These are phyloP conservation scores for Opisthocomus hoazin DNA, from an alignment of 2,113 vertebrate genomes.

Conservation along the genomic window DNA sequence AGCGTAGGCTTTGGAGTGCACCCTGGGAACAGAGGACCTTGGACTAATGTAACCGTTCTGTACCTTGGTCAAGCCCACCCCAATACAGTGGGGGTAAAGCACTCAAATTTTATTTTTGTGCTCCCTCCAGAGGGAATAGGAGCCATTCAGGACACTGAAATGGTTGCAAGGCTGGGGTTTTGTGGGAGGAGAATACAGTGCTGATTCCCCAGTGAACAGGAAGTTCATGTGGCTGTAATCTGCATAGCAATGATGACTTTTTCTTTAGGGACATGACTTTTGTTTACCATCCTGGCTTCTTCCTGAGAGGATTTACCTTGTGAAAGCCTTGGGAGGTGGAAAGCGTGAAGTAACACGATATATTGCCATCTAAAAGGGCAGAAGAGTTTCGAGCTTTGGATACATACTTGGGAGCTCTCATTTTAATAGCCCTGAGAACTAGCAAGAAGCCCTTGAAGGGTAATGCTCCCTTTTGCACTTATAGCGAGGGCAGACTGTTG, in stretches of 20 bases:
- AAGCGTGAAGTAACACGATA: not conserved
- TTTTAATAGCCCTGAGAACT: not conserved
- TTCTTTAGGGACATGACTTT: not conserved
- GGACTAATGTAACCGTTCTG: not conserved
- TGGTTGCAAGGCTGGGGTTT: not conserved
- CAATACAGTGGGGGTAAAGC: not conserved
- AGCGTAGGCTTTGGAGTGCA: fast-evolving
- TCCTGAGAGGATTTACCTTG: not conserved
- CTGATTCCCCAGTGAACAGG: not conserved
- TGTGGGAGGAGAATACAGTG: not conserved
- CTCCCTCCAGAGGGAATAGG: not conserved
- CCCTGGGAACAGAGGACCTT: not conserved
- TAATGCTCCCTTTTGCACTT: not conserved
- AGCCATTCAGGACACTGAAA: not conserved
- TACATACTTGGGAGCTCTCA: not conserved
- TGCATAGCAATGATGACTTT: not conserved
- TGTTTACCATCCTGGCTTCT: not conserved
- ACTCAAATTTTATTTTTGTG: not conserved
- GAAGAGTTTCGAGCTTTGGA: not conserved
- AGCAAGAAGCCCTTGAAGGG: not conserved
- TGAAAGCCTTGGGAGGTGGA: not conserved
- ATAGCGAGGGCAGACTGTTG: not conserved
- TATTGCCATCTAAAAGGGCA: not conserved
- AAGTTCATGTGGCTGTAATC: not conserved
- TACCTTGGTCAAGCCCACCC: not conserved